Evolutionary conservation across 2,113 vertebrate genomes (phyloP).

Genomic region (Pseudonaja textilis): DNA sequence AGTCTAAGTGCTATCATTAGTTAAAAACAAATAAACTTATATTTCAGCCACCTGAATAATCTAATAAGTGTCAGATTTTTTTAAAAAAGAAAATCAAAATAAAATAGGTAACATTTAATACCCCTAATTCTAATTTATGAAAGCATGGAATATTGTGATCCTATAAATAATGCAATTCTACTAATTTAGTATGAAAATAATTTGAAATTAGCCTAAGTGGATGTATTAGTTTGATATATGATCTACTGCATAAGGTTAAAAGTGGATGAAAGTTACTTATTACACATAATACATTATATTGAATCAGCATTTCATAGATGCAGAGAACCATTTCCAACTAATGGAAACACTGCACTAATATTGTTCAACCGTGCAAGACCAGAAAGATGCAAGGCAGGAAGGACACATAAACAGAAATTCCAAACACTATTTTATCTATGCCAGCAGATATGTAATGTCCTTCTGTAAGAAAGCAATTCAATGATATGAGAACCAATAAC

Average conservation of each 20-base stretch:
- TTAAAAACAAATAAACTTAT: not conserved
- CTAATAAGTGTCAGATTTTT: not conserved
- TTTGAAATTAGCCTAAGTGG: not conserved
- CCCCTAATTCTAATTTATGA: not conserved
- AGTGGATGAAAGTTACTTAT: not conserved
- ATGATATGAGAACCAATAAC: not conserved
- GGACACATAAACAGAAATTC: not conserved
- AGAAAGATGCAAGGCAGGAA: not conserved
- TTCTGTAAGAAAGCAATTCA: not conserved
- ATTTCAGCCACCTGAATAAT: not conserved
- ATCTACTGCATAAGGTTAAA: not conserved
- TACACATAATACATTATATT: not conserved
- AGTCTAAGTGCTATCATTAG: not conserved
- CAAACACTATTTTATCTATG: not conserved
- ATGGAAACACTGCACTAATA: not conserved
- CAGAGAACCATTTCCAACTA: not conserved
- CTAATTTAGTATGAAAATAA: not conserved
- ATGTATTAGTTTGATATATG: not conserved
- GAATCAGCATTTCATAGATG: not conserved
- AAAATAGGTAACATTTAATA: not conserved
- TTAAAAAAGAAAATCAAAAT: not conserved
- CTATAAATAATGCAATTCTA: not conserved
- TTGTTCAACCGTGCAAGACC: not conserved
- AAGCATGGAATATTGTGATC: not conserved
- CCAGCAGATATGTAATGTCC: not conserved